Evolutionary conservation across 2,113 vertebrate genomes (phyloP), one percentile per base, ranked within the genome.

Genomic region (Hepsetus odoe): DNA sequence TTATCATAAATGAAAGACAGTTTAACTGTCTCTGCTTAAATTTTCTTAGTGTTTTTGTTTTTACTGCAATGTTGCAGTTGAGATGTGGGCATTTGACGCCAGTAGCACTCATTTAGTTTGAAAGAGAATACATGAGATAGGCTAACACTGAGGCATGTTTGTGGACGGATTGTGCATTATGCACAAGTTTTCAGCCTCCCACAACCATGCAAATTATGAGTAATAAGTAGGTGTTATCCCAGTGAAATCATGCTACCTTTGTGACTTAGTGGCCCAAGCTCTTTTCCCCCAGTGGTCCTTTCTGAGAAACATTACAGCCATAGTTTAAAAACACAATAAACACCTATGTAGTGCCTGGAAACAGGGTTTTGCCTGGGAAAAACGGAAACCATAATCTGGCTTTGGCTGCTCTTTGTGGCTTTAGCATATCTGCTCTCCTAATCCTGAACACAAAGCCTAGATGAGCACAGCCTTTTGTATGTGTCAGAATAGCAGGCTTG

Each of bases 371-470:
- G 64, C 79, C 74, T 86, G 76, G 82, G 74, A 84, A 87, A 89
- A 89, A 87, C 76, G 83, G 85, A 90, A 88, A 84, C 81, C 76
- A 62, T 62, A 74, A 80, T 85, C 84, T 85, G 64, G 84, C 72
- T 38, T 77, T 81, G 84, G 82, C 62, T 82, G 85, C 87, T 86
- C 77, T 61, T 74, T 87, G 87, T 65, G 89, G 87, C 84, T 85
- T 85, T 85, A 72, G 74, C 22, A 24, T 88, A 88, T 89, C 83
- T 90, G 88, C 88, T 90, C 79, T 51, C 42, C 69, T 92, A 92
- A 91, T 91, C 87, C 87, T 75, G 59, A 81, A 90, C 89, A 92
- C 88, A 92, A 92, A 91, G 83, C 88, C 88, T 83, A 87, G 89
- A 90, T 91, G 88, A 91, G 89, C 87, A 87, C 84, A 72, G 84